These are phyloP conservation scores for Hippoglossus stenolepis DNA, from an alignment of 2,113 vertebrate genomes.

Conservation along the genomic window DNA sequence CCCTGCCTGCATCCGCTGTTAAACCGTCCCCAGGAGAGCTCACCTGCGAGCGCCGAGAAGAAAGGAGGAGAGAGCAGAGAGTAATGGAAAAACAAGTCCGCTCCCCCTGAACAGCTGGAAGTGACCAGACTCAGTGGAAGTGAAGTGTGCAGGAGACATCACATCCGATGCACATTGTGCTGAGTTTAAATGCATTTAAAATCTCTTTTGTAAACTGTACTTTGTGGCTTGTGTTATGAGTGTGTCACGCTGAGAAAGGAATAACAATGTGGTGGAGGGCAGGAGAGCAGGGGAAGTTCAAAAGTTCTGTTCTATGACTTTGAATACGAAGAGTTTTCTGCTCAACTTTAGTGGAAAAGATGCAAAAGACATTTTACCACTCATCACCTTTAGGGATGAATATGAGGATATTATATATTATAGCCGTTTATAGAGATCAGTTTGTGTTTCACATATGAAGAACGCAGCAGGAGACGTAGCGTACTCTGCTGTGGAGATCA, in stretches of 20 bases:
- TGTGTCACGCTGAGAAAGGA: background rate
- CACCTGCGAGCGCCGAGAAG: slow-evolving; percentile 54
- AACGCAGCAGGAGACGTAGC: too few species aligned
- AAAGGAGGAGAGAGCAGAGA: slow-evolving; percentile 23
- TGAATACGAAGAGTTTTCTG: too few species aligned
- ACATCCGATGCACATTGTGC: background rate
- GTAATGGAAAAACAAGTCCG: slow-evolving; percentile 40
- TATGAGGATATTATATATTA: too few species aligned
- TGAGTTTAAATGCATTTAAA: slow-evolving; percentile 1
- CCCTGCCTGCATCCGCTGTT: slow-evolving; percentile 53
- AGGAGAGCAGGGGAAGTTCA: background rate
- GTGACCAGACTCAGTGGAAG: slow-evolving; percentile 19
- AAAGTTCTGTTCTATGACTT: background rate
- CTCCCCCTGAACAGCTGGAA: slow-evolving; percentile 11
- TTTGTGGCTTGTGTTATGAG: background rate
- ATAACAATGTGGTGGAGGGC: background rate
- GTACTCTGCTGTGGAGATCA: too few species aligned
- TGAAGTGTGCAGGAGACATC: background rate
- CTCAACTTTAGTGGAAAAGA: too few species aligned
- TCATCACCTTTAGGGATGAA: too few species aligned
- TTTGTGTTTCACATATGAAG: too few species aligned
- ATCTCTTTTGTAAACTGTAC: background rate
- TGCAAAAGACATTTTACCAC: too few species aligned
- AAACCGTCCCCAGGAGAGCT: slow-evolving; percentile 51
- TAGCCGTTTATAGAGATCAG: too few species aligned